phyloP scores from a whole-genome alignment of 2,113 vertebrate genomes.

The Apteryx owenii region DNA sequence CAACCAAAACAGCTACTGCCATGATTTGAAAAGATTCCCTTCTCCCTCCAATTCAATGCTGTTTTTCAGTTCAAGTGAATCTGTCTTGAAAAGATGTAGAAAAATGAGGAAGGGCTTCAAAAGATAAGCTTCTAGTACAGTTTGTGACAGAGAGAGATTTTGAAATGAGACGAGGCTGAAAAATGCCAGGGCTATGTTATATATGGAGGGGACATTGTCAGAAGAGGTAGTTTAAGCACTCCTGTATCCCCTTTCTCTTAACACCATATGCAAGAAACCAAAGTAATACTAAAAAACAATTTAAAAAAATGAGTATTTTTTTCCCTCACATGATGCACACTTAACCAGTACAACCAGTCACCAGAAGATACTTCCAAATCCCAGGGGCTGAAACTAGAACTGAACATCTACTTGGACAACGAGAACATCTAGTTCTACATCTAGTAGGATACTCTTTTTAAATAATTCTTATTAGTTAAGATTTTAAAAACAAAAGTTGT shows the following conservation, averaged over 20 bases:
- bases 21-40: not conserved
- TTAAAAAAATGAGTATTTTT: not conserved
- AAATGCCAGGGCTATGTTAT: not conserved
- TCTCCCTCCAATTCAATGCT: not conserved
- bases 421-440: not conserved
- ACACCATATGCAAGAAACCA: not conserved
- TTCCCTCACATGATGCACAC: not conserved
- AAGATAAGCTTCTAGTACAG: not conserved
- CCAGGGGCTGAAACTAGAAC: not conserved
- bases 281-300: not conserved
- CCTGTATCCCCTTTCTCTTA: not conserved
- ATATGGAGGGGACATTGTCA: not conserved
- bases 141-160: not conserved
- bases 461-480: not conserved
- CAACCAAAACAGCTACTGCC: not conserved
- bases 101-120: not conserved
- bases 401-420: not conserved
- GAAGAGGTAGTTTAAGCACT: not conserved
- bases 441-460: not conserved
- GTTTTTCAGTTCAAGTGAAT: not conserved
- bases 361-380: not conserved
- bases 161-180: not conserved
- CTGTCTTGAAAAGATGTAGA: not conserved
- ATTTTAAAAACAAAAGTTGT: not conserved
- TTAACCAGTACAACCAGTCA: not conserved